phyloP scores from a whole-genome alignment of 1,140 invertebrate genomes.

The Drosophila quadrilineata region DNA sequence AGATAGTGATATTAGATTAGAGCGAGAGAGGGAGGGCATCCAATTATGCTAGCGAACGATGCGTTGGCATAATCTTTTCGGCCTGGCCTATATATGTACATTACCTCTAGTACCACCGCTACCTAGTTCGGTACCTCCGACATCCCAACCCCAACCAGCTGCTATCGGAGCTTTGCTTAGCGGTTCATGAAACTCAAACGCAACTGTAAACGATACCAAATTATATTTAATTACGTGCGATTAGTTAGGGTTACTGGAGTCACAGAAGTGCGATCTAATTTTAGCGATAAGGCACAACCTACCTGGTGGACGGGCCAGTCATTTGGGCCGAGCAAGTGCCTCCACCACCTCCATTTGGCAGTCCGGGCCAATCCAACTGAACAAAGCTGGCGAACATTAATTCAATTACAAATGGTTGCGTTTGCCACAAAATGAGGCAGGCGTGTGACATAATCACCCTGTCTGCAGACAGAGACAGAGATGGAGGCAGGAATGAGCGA shows the following conservation, averaged over 20 bases:
- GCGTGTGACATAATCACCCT: constrained; percentile 73
- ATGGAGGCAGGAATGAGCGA: background rate
- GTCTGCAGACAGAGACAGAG: background rate
- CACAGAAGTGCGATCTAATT: constrained; percentile 77
- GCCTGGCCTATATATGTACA: constrained; percentile 18
- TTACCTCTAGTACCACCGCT: background rate
- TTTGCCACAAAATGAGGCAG: constrained; percentile 52
- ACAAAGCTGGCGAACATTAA: constrained; percentile 53
- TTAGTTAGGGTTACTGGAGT: constrained; percentile 80
- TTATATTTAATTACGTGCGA: constrained; percentile 81
- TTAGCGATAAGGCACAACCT: constrained; percentile 55
- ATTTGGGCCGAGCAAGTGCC: constrained; percentile 52
- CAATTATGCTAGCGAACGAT: constrained; percentile 41
- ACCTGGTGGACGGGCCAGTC: constrained; percentile 50
- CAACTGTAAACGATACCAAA: constrained; percentile 80
- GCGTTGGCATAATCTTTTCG: constrained; percentile 43
- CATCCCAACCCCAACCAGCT: background rate
- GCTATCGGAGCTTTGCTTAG: too few relatives aligned
- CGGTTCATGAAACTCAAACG: constrained; percentile 39
- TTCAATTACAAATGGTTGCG: constrained; percentile 78
- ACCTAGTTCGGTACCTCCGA: background rate
- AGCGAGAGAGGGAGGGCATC: background rate
- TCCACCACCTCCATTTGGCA: too few relatives aligned
- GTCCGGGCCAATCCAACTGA: constrained; percentile 14
- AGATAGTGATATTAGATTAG: background rate